phyloP scores from a whole-genome alignment of 2,797 vertebrate genomes.

The Ptychobarbus kaznakovi region DNA sequence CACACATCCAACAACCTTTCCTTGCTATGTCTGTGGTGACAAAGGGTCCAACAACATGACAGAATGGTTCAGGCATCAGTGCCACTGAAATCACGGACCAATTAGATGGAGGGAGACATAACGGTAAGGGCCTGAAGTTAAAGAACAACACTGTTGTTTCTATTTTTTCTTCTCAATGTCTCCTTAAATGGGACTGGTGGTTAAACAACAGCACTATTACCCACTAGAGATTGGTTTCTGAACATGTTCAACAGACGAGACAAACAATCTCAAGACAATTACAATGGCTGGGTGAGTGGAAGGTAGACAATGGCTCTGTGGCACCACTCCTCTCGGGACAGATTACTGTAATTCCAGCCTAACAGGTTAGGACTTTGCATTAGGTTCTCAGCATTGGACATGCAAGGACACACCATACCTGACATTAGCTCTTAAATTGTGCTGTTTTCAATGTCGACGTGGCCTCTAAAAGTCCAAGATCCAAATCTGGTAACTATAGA shows the following conservation, averaged over 20 bases:
- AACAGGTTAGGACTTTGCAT: slow-evolving; percentile 45
- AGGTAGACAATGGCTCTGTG: slow-evolving; percentile 42
- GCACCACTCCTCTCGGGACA: slow-evolving; percentile 50
- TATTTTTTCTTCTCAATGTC: slow-evolving; percentile 26
- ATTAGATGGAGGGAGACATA: slow-evolving; percentile 61
- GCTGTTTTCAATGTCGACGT: neutral
- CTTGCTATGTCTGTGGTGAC: slow-evolving; percentile 1
- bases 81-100: slow-evolving; percentile 55
- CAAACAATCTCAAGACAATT: slow-evolving; percentile 60
- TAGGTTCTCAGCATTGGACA: slow-evolving; percentile 23
- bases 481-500: slow-evolving; percentile 18
- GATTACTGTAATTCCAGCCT: slow-evolving; percentile 55
- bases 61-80: slow-evolving; percentile 57
- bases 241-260: slow-evolving; percentile 51
- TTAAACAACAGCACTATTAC: slow-evolving; percentile 56
- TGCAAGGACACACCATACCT: slow-evolving; percentile 12
- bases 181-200: slow-evolving; percentile 12
- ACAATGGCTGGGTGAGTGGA: slow-evolving; percentile 43
- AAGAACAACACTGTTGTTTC: slow-evolving; percentile 13
- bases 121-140: slow-evolving; percentile 17
- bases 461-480: neutral
- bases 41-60: slow-evolving; percentile 51
- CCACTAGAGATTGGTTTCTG: slow-evolving; percentile 51
- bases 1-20: neutral
- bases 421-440: slow-evolving; percentile 12